Evolutionary conservation across 2,113 vertebrate species (phyloP).

Genomic region (Cervus canadensis): DNA sequence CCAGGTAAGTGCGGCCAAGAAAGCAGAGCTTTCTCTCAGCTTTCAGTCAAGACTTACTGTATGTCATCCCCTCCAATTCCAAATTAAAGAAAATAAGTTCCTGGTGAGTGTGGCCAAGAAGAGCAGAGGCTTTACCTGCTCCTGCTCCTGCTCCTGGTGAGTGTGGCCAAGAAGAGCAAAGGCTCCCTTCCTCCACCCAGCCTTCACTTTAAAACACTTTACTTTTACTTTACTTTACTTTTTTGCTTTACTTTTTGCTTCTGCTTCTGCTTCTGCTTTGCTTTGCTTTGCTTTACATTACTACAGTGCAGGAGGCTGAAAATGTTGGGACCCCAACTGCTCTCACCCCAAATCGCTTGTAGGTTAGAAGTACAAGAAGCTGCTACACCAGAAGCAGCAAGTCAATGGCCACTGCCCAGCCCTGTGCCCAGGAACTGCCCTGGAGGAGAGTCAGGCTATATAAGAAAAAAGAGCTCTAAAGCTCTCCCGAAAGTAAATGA

Average conservation of each 20-base stretch:
- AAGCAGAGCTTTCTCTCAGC: not conserved
- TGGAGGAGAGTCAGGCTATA: not conserved
- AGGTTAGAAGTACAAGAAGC: not conserved
- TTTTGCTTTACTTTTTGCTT: too few relatives aligned
- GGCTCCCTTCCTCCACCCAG: not conserved
- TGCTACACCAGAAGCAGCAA: not conserved
- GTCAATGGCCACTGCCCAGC: not conserved
- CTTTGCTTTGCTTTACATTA: not conserved
- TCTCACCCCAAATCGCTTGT: not conserved
- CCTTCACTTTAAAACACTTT: not conserved
- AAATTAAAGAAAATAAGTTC: not conserved
- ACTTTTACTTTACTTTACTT: too few relatives aligned
- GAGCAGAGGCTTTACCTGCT: not conserved
- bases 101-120: not conserved
- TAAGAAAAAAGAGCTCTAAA: not conserved
- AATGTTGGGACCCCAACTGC: not conserved
- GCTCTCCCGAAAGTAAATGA: not conserved
- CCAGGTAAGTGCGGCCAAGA: not conserved
- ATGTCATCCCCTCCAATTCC: not conserved
- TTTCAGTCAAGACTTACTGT: not conserved
- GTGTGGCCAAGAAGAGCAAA: not conserved
- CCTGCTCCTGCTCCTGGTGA: not conserved
- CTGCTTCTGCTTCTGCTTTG: too few relatives aligned
- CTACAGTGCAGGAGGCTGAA: not conserved
- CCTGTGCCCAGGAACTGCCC: not conserved